Percentiles rank a stretch among this genome's conserved stretches.
These are phyloP conservation scores for Microtus ochrogaster DNA, from an alignment of 2,113 vertebrate genomes.

Conservation along the genomic window DNA sequence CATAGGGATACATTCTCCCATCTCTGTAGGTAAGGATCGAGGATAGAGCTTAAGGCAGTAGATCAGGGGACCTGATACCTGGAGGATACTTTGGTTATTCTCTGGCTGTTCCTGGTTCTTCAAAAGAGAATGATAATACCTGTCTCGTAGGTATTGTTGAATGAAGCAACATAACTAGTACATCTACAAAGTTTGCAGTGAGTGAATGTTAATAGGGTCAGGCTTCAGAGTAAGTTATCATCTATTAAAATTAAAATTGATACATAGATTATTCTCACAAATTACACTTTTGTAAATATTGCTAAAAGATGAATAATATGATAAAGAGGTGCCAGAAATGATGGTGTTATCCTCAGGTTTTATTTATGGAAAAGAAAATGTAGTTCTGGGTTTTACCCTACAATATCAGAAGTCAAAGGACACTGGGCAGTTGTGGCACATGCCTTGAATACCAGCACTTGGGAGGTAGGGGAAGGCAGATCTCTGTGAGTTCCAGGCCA, in stretches of 20 bases:
- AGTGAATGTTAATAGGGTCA: neutral
- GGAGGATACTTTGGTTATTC: neutral
- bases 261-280: neutral
- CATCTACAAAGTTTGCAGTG: neutral
- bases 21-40: neutral
- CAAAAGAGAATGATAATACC: neutral
- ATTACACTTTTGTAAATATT: neutral
- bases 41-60: neutral
- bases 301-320: neutral
- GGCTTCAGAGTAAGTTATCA: slow-evolving; percentile 24
- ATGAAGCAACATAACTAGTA: neutral
- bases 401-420: neutral
- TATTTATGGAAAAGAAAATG: neutral
- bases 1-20: neutral
- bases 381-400: neutral
- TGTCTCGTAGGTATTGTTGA: neutral
- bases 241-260: slow-evolving; percentile 25
- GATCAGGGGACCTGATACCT: neutral
- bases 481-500: neutral
- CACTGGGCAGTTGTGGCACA: neutral
- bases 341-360: neutral
- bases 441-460: neutral
- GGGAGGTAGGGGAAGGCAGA: neutral
- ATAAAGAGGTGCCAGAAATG: neutral
- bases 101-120: neutral